These are phyloP conservation scores for Epistrophella euchroma DNA, from an alignment of 2,888 invertebrate species.

Conservation along the genomic window DNA sequence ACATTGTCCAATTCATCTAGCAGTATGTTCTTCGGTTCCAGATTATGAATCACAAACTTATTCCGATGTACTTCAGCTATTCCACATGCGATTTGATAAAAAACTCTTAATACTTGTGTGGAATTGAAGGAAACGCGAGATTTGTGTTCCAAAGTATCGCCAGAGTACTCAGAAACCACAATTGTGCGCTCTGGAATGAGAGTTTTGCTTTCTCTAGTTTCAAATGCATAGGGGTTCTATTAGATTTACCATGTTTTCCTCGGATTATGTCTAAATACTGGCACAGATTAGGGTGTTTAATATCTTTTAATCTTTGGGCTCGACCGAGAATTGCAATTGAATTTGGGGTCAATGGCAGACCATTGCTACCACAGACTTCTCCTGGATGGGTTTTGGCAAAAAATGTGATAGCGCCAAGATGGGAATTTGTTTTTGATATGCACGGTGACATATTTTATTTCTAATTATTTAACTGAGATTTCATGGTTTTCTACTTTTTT, in stretches of 20 bases:
- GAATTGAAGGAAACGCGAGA: conserved; percentile 84
- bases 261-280: conserved; percentile 95
- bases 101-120: conserved; percentile 86
- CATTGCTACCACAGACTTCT: conserved; percentile 97
- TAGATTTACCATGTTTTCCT: conserved; percentile 94
- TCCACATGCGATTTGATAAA: conserved; percentile 89
- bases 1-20: conserved; percentile 89
- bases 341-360: conserved; percentile 97
- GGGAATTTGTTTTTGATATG: conserved; percentile 76
- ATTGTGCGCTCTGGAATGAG: conserved; percentile 89
- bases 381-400: conserved; percentile 95
- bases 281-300: conserved; percentile 92
- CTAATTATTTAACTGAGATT: conserved; percentile 13
- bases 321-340: conserved; percentile 96
- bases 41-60: conserved; percentile 91
- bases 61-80: conserved; percentile 89
- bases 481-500: conserved; percentile 27
- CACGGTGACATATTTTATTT: conserved; percentile 75
- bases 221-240: no score
- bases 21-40: conserved; percentile 93
- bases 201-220: no score
- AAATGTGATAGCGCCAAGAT: conserved; percentile 93
- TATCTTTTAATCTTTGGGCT: conserved; percentile 92
- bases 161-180: conserved; percentile 92
- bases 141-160: conserved; percentile 87